Percentiles rank a stretch among this genome's conserved stretches.
Evolutionary conservation across 2,888 invertebrate genomes (phyloP).

Genomic region (Zelleria hepariella): DNA sequence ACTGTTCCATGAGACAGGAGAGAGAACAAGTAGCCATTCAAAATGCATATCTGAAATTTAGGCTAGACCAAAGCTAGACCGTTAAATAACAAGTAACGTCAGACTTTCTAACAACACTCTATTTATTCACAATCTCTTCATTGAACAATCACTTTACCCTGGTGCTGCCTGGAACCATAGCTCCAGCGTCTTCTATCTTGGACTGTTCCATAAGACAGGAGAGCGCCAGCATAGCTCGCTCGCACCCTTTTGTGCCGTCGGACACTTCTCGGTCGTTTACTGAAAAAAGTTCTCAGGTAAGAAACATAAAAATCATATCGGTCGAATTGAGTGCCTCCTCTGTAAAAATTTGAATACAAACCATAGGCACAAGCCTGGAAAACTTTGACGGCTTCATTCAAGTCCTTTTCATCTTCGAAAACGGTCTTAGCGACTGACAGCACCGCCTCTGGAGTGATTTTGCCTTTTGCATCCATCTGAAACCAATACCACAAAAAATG

Average conservation of each 20-base stretch:
- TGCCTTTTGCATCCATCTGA: slow-evolving; percentile 10
- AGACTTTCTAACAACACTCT: no score
- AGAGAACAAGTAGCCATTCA: no score
- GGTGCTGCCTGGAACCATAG: background rate
- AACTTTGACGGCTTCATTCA: slow-evolving; percentile 6
- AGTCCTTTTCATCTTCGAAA: slow-evolving; percentile 9
- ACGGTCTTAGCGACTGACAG: slow-evolving; percentile 3
- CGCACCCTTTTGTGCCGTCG: slow-evolving; percentile 7
- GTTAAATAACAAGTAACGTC: no score
- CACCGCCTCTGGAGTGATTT: slow-evolving; percentile 8
- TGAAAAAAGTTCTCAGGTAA: no score
- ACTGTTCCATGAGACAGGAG: no score
- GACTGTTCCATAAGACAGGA: slow-evolving; percentile 7
- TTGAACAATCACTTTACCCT: background rate
- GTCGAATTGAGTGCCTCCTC: no score
- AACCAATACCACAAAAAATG: no score
- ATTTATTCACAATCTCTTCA: no score
- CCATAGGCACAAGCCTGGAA: slow-evolving; percentile 10
- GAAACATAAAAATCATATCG: no score
- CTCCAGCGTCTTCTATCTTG: background rate
- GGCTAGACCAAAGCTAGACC: no score
- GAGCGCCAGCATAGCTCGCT: slow-evolving; percentile 7
- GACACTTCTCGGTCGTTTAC: slow-evolving; percentile 7
- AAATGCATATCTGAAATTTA: no score
- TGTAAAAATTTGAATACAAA: background rate